phyloP scores from a whole-genome alignment of 2,113 vertebrate genomes.

The Thryonomys swinderianus region DNA sequence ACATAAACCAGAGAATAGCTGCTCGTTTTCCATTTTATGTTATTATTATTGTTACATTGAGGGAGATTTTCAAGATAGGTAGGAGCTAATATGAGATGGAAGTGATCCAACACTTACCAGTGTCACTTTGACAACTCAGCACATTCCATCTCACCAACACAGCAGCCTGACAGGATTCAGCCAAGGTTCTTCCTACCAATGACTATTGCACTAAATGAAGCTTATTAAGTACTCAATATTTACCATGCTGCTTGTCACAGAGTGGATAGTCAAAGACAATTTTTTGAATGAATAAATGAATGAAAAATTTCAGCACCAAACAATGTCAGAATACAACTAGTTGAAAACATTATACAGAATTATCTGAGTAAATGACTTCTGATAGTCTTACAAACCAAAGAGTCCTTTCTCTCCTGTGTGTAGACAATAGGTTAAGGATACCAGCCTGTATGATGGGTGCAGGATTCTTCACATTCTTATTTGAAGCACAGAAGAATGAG shows the following conservation, averaged over 20 bases:
- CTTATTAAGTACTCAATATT: not conserved
- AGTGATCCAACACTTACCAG: not conserved
- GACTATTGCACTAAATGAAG: not conserved
- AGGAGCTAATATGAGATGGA: not conserved
- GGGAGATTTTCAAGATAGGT: not conserved
- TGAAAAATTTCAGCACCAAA: conserved; percentile 34
- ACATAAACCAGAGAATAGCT: not conserved
- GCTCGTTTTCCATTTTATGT: conserved; percentile 21
- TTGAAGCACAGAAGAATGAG: not conserved
- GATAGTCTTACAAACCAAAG: not conserved
- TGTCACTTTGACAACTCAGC: not conserved
- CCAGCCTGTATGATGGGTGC: not conserved
- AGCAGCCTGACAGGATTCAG: not conserved
- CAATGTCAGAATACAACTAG: not conserved
- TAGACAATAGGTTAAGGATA: conserved; percentile 5
- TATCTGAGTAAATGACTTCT: conserved; percentile 10
- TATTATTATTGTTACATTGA: conserved; percentile 1
- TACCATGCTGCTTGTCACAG: not conserved
- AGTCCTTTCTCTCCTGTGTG: not conserved
- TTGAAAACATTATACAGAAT: conserved; percentile 52
- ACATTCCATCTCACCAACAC: not conserved
- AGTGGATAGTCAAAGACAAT: conserved; percentile 25
- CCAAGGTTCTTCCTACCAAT: conserved; percentile 28
- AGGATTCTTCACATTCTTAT: not conserved
- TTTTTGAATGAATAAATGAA: conserved; percentile 60